These are phyloP conservation scores for Otolemur crassicaudatus DNA, from an alignment of 2,797 vertebrate genomes.

Conservation along the genomic window DNA sequence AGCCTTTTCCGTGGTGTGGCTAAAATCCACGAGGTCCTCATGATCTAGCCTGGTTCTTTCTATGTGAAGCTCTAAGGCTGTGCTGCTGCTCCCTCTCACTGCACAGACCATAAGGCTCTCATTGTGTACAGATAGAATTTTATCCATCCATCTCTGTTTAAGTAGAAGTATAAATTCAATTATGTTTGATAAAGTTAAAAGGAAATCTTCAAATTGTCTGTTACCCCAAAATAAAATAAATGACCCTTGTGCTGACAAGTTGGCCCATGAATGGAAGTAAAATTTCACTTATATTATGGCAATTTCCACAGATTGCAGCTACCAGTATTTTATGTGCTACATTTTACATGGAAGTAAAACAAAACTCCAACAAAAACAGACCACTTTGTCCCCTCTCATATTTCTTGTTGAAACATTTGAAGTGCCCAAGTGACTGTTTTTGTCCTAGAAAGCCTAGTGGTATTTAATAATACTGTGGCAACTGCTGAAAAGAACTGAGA, in stretches of 20 bases:
- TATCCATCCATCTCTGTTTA: slow-evolving; percentile 15
- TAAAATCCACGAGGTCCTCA: not conserved
- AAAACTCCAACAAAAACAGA: not conserved
- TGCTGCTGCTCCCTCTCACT: not conserved
- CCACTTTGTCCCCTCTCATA: not conserved
- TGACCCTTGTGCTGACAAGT: not conserved
- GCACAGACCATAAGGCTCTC: slow-evolving; percentile 13
- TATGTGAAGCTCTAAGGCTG: not conserved
- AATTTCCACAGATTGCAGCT: not conserved
- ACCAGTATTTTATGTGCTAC: not conserved
- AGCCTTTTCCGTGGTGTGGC: not conserved
- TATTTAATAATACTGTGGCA: not conserved
- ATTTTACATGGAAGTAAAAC: not conserved
- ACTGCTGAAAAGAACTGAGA: not conserved
- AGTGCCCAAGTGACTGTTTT: not conserved
- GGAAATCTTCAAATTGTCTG: slow-evolving; percentile 55
- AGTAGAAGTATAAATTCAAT: slow-evolving; percentile 44
- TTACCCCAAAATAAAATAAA: slow-evolving; percentile 63
- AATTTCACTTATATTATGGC: not conserved
- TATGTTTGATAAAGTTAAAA: slow-evolving; percentile 49
- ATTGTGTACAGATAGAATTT: slow-evolving; percentile 32
- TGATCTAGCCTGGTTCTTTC: not conserved
- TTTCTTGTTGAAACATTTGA: slow-evolving; percentile 14
- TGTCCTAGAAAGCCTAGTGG: not conserved
- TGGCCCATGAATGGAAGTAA: not conserved